A percentile compares a stretch with the other conserved stretches of the same genome.
These are phyloP conservation scores for Pangasius djambal DNA, from an alignment of 2,797 vertebrate species.

Conservation along the genomic window DNA sequence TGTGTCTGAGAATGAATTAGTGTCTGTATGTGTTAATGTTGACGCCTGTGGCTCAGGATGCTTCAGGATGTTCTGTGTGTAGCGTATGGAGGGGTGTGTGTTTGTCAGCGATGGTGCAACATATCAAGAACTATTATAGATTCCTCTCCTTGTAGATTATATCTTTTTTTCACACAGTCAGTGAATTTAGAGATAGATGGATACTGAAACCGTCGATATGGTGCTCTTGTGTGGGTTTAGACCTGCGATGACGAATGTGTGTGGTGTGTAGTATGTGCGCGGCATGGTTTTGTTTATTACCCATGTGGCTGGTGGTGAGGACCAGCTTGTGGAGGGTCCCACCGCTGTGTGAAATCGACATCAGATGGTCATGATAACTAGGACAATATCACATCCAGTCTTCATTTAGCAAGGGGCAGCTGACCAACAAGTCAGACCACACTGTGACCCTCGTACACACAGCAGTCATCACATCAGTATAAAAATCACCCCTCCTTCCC, in stretches of 20 bases:
- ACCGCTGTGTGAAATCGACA: conserved; percentile 70
- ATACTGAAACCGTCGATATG: not conserved
- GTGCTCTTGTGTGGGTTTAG: conserved; percentile 13
- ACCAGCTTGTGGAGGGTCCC: conserved; percentile 70
- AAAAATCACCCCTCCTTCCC: conserved; percentile 53
- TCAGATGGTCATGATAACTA: conserved; percentile 70
- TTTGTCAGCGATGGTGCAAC: conserved; percentile 47
- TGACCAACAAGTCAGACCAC: conserved; percentile 69
- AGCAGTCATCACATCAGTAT: conserved; percentile 73
- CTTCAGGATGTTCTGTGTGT: conserved; percentile 23
- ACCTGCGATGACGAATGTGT: conserved; percentile 22
- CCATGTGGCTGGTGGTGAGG: conserved; percentile 56
- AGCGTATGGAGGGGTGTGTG: conserved; percentile 11
- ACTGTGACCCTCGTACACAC: conserved; percentile 61
- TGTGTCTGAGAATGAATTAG: conserved; percentile 53
- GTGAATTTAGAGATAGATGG: conserved; percentile 3
- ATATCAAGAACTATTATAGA: conserved; percentile 16
- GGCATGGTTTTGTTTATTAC: conserved; percentile 61
- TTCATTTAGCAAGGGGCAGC: conserved; percentile 65
- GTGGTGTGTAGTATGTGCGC: conserved; percentile 21
- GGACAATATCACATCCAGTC: conserved; percentile 72
- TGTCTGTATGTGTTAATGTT: conserved; percentile 52
- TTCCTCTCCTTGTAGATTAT: not conserved
- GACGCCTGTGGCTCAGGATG: conserved; percentile 47
- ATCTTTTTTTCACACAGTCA: not conserved